A percentile compares a stretch with the other conserved stretches of the same genome.
These are phyloP conservation scores for Oncorhynchus clarkii DNA, from an alignment of 2,113 vertebrate genomes.

Conservation along the genomic window DNA sequence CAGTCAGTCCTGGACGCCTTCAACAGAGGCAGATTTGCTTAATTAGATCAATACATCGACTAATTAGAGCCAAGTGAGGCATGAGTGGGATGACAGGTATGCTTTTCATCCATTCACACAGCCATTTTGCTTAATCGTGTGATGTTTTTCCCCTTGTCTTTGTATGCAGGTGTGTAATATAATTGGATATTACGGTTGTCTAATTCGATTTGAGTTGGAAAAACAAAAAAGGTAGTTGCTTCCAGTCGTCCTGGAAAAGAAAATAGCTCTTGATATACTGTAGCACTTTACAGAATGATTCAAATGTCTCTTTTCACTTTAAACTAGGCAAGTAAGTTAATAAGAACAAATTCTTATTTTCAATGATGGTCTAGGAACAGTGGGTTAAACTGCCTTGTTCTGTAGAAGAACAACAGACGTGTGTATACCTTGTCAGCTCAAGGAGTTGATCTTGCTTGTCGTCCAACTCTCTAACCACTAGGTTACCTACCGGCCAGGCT, in stretches of 20 bases:
- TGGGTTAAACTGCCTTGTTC: no score
- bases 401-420: no score
- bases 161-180: slow-evolving; percentile 39
- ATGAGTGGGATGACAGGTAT: slow-evolving; percentile 32
- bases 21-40: slow-evolving; percentile 63
- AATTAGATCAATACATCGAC: slow-evolving; percentile 68
- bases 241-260: no score
- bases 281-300: slow-evolving; percentile 2
- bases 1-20: slow-evolving; percentile 20
- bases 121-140: slow-evolving; percentile 37
- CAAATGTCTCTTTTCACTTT: slow-evolving; percentile 1
- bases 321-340: no score
- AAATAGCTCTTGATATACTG: slow-evolving; percentile 28
- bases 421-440: no score
- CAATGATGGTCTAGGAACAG: no score
- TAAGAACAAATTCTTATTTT: background rate
- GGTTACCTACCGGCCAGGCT: background rate
- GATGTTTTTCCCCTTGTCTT: slow-evolving; percentile 21
- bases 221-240: slow-evolving; percentile 20
- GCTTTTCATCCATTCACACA: slow-evolving; percentile 15
- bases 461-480: no score
- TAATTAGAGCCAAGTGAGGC: slow-evolving; percentile 62
- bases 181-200: slow-evolving; percentile 57
- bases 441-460: no score
- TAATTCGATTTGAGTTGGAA: slow-evolving; percentile 45